Evolutionary conservation across 2,888 invertebrate species (phyloP).

Genomic region (Exephanes ischioxanthus): DNA sequence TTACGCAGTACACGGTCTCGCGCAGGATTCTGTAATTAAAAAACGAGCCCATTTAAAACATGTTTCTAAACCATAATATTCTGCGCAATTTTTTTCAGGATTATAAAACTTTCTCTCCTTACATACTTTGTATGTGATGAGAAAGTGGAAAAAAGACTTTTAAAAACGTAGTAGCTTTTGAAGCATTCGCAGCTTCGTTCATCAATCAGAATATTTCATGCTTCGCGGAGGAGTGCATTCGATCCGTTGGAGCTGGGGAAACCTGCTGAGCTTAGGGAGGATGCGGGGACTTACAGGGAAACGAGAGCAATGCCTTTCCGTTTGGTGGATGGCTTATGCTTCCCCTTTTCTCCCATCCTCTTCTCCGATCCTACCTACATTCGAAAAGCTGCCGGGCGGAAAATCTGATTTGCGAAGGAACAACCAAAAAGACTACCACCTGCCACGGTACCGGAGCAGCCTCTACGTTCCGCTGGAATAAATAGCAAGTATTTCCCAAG

Average conservation of each 20-base stretch:
- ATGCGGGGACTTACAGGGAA: constrained; percentile 44
- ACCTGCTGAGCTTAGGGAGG: constrained; percentile 24
- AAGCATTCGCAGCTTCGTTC: constrained; percentile 17
- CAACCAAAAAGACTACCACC: constrained; percentile 31
- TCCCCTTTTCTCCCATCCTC: constrained; percentile 25
- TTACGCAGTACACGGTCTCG: constrained; percentile 20
- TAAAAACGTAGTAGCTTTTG: background rate
- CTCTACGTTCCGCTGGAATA: constrained; percentile 20
- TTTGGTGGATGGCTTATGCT: constrained; percentile 44
- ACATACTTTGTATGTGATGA: too few relatives aligned
- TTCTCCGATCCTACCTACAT: constrained; percentile 30
- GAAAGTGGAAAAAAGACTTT: background rate
- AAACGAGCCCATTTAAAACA: background rate
- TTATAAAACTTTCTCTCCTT: too few relatives aligned
- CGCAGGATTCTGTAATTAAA: background rate
- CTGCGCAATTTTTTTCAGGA: too few relatives aligned
- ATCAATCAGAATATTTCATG: constrained; percentile 46
- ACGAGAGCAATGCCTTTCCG: constrained; percentile 56
- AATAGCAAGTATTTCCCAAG: constrained; percentile 25
- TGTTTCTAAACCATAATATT: background rate
- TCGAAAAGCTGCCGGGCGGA: constrained; percentile 45
- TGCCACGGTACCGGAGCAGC: constrained; percentile 1
- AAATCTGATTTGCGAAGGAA: constrained; percentile 58
- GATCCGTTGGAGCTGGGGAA: constrained; percentile 43
- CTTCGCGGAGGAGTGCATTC: constrained; percentile 21